These are phyloP conservation scores for Aphrophora alni DNA, from an alignment of 2,888 invertebrate species.

Conservation along the genomic window DNA sequence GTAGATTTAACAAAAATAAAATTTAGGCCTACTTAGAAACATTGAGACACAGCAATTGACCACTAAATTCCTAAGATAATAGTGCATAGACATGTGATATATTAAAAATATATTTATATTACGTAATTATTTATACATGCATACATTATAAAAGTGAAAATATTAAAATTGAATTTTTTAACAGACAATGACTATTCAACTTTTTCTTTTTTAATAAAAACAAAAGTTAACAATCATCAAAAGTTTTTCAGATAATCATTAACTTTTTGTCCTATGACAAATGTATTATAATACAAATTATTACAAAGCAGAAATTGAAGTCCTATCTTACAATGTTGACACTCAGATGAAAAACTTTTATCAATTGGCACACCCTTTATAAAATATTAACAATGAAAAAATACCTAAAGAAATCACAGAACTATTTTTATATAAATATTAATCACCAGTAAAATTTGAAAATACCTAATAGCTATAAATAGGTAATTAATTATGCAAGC, in stretches of 20 bases:
- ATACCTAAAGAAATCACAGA: neutral
- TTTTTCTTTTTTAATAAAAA: neutral
- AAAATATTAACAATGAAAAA: neutral
- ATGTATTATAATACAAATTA: no score
- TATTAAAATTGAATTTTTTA: neutral
- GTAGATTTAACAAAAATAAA: no score
- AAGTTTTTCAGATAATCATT: no score
- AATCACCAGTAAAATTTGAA: neutral
- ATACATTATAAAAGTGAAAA: neutral
- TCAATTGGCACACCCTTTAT: neutral
- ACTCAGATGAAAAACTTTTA: neutral
- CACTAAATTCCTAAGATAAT: neutral
- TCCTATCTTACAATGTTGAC: neutral
- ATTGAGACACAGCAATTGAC: neutral
- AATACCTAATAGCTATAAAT: neutral
- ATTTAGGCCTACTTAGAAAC: no score
- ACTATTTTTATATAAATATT: neutral
- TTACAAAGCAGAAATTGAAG: neutral
- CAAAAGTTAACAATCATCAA: no score
- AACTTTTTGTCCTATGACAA: neutral
- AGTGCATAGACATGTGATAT: neutral
- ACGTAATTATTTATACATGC: neutral
- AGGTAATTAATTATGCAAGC: neutral
- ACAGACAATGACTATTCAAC: neutral
- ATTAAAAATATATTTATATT: slow-evolving; percentile 2